Evolutionary conservation across 2,888 invertebrate genomes (phyloP).

Genomic region (Apoda limacodes): DNA sequence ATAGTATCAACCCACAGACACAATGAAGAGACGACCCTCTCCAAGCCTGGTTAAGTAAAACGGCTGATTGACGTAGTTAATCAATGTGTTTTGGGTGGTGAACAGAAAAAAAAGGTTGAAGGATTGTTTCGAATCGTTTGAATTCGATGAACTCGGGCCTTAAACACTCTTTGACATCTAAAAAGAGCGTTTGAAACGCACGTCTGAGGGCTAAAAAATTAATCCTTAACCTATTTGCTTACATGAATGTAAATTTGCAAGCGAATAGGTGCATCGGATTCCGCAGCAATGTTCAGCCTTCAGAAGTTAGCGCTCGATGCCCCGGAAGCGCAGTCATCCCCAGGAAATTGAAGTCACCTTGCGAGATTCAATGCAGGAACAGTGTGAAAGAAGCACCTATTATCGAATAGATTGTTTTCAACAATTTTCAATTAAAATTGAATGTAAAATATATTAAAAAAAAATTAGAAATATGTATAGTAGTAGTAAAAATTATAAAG

Average conservation of each 20-base stretch:
- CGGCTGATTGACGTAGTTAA: no score
- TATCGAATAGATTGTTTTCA: conserved; percentile 58
- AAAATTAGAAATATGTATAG: no score
- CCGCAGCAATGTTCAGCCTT: conserved; percentile 44
- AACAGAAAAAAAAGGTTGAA: no score
- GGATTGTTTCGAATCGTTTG: no score
- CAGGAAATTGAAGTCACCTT: conserved; percentile 69
- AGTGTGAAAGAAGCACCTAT: conserved; percentile 62
- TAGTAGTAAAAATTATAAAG: no score
- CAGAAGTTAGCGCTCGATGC: conserved; percentile 53
- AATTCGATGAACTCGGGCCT: no score
- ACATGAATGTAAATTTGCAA: conserved; percentile 42
- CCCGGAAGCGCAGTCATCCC: conserved; percentile 40
- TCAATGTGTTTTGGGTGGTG: no score
- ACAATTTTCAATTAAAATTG: conserved; percentile 53
- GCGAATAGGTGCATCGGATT: conserved; percentile 54
- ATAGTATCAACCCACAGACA: no score
- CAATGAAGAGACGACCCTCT: no score
- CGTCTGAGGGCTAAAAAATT: conserved; percentile 25
- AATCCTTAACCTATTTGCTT: conserved; percentile 52
- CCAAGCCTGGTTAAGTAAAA: no score
- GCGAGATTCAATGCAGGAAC: conserved; percentile 42
- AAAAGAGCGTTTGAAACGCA: conserved; percentile 15
- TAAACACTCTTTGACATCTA: no score
- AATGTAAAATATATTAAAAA: no score